Evolutionary conservation across 2,888 invertebrate genomes (phyloP).

Genomic region (Cinara cedri): DNA sequence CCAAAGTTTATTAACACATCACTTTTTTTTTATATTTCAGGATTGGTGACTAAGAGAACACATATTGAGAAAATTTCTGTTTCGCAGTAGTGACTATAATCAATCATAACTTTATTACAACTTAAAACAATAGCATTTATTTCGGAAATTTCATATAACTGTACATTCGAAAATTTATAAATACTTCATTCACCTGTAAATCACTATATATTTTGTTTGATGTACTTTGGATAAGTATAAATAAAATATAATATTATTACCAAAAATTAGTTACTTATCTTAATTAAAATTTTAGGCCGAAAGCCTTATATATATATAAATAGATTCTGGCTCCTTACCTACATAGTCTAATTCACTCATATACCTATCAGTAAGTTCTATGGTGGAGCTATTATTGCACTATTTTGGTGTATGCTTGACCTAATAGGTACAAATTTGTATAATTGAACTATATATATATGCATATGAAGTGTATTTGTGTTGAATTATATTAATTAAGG

Average conservation of each 20-base stretch:
- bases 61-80: constrained; percentile 29
- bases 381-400: no score
- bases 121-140: constrained; percentile 27
- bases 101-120: constrained; percentile 36
- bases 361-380: no score
- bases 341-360: no score
- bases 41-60: constrained; percentile 7
- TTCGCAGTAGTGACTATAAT: constrained; percentile 46
- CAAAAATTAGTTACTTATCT: neutral
- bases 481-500: neutral
- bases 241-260: constrained; percentile 48
- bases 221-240: constrained; percentile 43
- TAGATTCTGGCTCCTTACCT: no score
- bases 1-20: neutral
- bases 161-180: constrained; percentile 42
- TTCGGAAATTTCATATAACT: constrained; percentile 22
- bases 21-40: constrained; percentile 43
- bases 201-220: constrained; percentile 48
- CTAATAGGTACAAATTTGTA: neutral
- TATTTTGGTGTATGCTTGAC: no score
- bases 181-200: constrained; percentile 52
- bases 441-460: neutral
- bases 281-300: constrained; percentile 19
- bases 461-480: constrained; percentile 9
- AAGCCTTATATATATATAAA: no score